Percentiles rank a stretch among this genome's conserved stretches.
Conservation (phyloP, 2,797 vertebrate species). For the Momotus momota region DNA sequence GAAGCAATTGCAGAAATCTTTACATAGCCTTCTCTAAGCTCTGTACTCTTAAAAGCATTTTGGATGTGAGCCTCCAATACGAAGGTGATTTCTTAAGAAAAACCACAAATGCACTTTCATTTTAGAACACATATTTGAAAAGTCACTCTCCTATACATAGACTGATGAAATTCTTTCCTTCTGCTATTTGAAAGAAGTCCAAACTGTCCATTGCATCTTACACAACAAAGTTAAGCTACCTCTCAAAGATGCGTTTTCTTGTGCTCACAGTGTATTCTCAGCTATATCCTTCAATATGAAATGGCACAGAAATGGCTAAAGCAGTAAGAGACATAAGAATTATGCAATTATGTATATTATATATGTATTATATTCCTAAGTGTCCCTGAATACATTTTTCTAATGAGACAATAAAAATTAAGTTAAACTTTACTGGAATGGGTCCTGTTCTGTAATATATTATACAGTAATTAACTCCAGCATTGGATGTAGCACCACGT, state of each 20-base stretch:
- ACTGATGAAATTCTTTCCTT: neutral
- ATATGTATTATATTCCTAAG: neutral
- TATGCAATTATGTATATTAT: neutral
- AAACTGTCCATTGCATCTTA: neutral
- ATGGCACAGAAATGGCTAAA: neutral
- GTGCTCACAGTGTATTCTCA: neutral
- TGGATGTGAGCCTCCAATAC: fast-evolving
- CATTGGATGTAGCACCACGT: neutral
- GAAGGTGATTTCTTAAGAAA: neutral
- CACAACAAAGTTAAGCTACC: neutral
- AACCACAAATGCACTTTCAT: neutral
- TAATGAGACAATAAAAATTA: neutral
- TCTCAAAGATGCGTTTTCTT: neutral
- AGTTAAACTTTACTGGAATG: neutral
- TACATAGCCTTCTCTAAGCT: neutral
- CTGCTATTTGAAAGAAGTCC: neutral
- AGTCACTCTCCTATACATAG: neutral
- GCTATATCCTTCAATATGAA: neutral
- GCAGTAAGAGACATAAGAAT: neutral
- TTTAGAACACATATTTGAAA: neutral
- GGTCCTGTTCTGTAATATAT: neutral
- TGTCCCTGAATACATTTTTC: neutral
- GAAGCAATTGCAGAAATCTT: neutral
- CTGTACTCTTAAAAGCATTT: neutral
- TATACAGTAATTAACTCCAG: neutral